Evolutionary conservation across 2,888 invertebrate genomes (phyloP), one percentile per base, ranked within the genome.

Genomic region (Alentia gelatinosa): DNA sequence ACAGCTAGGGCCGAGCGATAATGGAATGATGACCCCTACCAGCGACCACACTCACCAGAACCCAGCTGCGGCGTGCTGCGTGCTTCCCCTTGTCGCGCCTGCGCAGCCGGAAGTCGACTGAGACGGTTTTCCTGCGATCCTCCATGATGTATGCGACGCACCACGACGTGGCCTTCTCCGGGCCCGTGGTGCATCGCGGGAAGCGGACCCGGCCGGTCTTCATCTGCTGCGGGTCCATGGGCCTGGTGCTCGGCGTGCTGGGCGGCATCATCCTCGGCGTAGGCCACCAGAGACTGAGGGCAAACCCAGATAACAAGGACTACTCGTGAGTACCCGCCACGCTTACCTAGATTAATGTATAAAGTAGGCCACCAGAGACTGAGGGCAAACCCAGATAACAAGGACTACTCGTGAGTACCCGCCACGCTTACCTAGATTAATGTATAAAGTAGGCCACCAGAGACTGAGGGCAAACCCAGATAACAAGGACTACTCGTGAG

Each of bases 291-390:
- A 68, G 63, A 42, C 42, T 89, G 37, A 39, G 89, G 47, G 40
- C 56, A 75, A 50, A 86, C 50, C 35, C 86, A 50, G 86, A 86
- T 30, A 37, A 89, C 89, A 89, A 75, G 47, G 89, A 89, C 26
- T 89, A 89, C 42, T 74, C 89, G 89, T 89, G 33, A 89, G 89
- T 74, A 35, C n/a, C n/a, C n/a, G n/a, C n/a, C n/a, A n/a, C n/a
- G n/a, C n/a, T n/a, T n/a, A n/a, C n/a, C n/a, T n/a, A n/a, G n/a
- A n/a, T n/a, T n/a, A n/a, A n/a, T n/a, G n/a, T n/a, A n/a, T n/a
- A n/a, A n/a, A n/a, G n/a, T n/a, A n/a, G n/a, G n/a, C n/a, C n/a
- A n/a, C n/a, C n/a, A n/a, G n/a, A n/a, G n/a, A n/a, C n/a, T n/a
- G n/a, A n/a, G n/a, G n/a, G n/a, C n/a, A n/a, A n/a, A n/a, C n/a